A percentile compares a stretch with the other conserved stretches of the same genome.
phyloP scores from a whole-genome alignment of 2,888 invertebrate genomes.

The Herminia tarsipennalis region DNA sequence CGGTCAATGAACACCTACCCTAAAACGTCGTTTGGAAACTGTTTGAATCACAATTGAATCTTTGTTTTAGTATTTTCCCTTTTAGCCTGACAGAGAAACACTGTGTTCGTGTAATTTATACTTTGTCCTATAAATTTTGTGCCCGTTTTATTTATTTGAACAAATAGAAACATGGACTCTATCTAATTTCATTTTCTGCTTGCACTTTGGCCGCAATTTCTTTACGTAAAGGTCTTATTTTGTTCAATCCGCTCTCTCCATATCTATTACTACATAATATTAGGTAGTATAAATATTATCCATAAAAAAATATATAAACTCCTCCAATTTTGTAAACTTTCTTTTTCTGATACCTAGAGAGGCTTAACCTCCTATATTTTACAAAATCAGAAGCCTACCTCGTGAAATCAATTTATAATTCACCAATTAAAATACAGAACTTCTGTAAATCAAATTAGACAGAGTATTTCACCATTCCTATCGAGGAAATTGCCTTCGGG shows the following conservation, averaged over 20 bases:
- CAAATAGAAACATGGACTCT: no score
- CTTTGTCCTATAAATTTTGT: background rate
- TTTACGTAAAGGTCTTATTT: no score
- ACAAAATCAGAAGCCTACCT: constrained; percentile 18
- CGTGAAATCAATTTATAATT: constrained; percentile 29
- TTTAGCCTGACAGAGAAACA: background rate
- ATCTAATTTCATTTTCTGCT: no score
- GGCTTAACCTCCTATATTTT: constrained; percentile 16
- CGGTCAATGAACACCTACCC: background rate
- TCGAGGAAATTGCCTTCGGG: constrained; percentile 34
- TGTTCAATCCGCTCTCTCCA: no score
- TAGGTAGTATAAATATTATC: no score
- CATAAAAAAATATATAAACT: no score
- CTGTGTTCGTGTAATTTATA: constrained; percentile 1
- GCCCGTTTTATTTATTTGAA: constrained; percentile 1
- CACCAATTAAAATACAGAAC: constrained; percentile 30
- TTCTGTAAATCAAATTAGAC: constrained; percentile 38
- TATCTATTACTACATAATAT: no score
- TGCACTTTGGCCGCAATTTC: no score
- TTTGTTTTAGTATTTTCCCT: constrained; percentile 2
- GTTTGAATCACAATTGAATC: constrained; percentile 8
- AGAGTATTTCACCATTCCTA: constrained; percentile 36
- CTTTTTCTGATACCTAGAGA: background rate
- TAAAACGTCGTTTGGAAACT: background rate
- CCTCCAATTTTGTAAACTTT: no score